Base-by-base conservation (phyloP, 2,113 vertebrate species). In the Festucalex cinctus region DNA sequence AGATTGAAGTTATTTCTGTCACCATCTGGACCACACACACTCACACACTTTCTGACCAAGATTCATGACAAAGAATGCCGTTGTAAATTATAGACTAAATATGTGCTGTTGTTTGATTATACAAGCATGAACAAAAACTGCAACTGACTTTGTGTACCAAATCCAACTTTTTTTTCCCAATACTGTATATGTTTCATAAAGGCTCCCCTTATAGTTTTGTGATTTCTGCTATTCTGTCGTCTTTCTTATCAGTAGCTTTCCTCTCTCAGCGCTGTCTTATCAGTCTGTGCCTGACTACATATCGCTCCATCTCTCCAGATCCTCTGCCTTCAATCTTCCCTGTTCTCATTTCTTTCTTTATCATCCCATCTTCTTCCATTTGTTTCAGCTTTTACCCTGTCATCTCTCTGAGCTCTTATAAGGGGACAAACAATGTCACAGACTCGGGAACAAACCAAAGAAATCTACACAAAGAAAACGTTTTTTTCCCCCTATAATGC, bases 221-320 rank as follows among this genome's bases (percentile, higher is more conserved):
- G 36, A 73, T 63, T 77, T 63, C 36, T 66, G 44, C 22, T 65
- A 60, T 37, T 73, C 63, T 79, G 53, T 70, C 61, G 53, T 76
- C 62, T 63, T 43, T 46, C 68, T 81, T 82, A 87, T 84, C 79
- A 66, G 60, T 70, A 53, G 72, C 65, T 64, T 32, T 74, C 70
- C 60, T 71, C 73, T 78, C 66, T 78, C 69, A 63, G 72, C 74
- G 63, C 68, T 5, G 5, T 57, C 77, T 79, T 87, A 83, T 88
- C 85, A 69, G 70, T 66, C 71, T 53, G 0, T 51, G 70, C 76
- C 66, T 65, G 1, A 14, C 71, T 43, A 44, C 71, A 62, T 83
- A 82, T 87, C 85, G 62, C 62, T 81, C 71, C 76, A 85, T 86
- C 85, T 84, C 75, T 75, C 57, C 73, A 80, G 79, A 78, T 80